These are phyloP conservation scores for Argentina silus DNA, from an alignment of 2,797 vertebrate species.

Conservation along the genomic window DNA sequence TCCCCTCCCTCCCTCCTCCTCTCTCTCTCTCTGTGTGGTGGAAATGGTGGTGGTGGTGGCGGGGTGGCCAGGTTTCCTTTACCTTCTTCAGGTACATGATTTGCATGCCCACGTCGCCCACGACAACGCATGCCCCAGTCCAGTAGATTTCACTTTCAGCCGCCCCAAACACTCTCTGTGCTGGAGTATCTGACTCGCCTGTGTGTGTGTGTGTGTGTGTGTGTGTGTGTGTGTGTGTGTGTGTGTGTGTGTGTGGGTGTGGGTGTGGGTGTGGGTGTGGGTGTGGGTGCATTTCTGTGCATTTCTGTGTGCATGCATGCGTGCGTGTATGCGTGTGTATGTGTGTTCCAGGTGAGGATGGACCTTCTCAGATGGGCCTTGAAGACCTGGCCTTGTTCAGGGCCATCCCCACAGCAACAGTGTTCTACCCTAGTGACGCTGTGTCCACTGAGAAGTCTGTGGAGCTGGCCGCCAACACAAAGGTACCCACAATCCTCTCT, in stretches of 20 bases:
- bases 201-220: slow-evolving; percentile 29
- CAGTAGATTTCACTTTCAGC: slow-evolving; percentile 47
- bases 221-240: slow-evolving; percentile 11
- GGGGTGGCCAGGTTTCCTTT: slow-evolving; percentile 50
- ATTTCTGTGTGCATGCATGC: slow-evolving; percentile 31
- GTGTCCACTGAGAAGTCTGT: slow-evolving; percentile 93
- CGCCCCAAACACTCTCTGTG: slow-evolving; percentile 38
- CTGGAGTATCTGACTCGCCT: slow-evolving; percentile 16
- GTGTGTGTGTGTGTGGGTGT: slow-evolving; percentile 31
- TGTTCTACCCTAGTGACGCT: slow-evolving; percentile 94
- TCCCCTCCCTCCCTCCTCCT: slow-evolving; percentile 62
- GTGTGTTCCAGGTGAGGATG: slow-evolving; percentile 85
- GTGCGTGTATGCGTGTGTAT: background rate
- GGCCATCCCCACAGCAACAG: slow-evolving; percentile 84
- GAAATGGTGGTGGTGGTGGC: slow-evolving; percentile 54
- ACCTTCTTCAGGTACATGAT: slow-evolving; percentile 78
- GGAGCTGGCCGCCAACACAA: slow-evolving; percentile 92
- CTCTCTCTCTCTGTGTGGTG: slow-evolving; percentile 41
- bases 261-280: slow-evolving; percentile 1
- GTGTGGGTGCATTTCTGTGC: slow-evolving; percentile 11
- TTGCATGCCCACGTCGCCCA: slow-evolving; percentile 72
- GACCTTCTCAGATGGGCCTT: slow-evolving; percentile 83
- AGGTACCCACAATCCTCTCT: slow-evolving; percentile 73
- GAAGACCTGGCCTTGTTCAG: slow-evolving; percentile 93
- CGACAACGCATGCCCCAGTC: slow-evolving; percentile 57